Base-by-base conservation (phyloP, 1,140 invertebrate species). In the Pararge aegeria region DNA sequence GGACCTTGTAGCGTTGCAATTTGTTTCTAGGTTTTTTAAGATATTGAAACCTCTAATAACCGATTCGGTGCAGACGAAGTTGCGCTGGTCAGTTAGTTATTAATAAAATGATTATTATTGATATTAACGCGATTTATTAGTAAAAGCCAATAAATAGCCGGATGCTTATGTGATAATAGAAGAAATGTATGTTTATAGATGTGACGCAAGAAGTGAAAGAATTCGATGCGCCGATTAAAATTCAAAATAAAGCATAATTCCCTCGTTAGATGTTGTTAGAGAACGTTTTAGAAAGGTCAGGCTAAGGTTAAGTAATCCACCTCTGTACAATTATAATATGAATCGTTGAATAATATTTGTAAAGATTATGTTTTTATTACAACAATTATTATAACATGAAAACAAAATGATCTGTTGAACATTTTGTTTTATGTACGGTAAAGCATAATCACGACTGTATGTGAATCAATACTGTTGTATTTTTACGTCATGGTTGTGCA, bases 231-330 rank as follows among this genome's bases (percentile, higher is more conserved):
- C 40, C 3, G 9, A 55, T 55, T 55, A 51, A 44, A 55, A 60
- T 60, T 55, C 37, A 34, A 55, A 64, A 30, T 20, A 55, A 55
- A 51, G 38, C 37, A 56, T 50, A 58, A 58, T 58, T 58, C 34
- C 10, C 27, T 50, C 21, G 16, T 55, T 29, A 50, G 46, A 37
- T 30, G 18, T 44, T 52, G 56, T 44, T 20, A 55, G 75, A 71
- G 74, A 78, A 78, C 70, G 73, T 73, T 65, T 77, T 73, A 63
- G 66, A 77, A 75, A 80, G 75, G 77, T 75, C 64, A 68, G 12
- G 52, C 49, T 65, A 75, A 77, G 77, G 77, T 69, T 71, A 48
- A 55, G 73, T 59, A 76, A 79, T 27, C 59, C 62, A 65, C 61
- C 67, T 72, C 66, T 58, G 38, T 42, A 34, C 30, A 34, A 34